phyloP scores from a whole-genome alignment of 2,113 vertebrate genomes.

The Beaufortia kweichowensis region DNA sequence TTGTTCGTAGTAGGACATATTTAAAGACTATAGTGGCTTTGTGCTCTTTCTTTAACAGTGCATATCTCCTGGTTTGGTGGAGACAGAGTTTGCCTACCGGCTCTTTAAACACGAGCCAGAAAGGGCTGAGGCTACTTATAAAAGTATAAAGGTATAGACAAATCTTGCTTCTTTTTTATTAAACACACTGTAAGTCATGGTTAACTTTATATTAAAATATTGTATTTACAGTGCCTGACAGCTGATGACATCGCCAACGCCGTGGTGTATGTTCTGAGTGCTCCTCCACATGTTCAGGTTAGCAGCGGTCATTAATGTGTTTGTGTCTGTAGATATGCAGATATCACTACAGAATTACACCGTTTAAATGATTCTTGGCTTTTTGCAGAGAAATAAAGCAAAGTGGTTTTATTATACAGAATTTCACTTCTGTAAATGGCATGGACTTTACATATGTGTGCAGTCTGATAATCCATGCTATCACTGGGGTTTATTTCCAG shows the following conservation, averaged over 20 bases:
- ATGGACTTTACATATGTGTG: conserved; percentile 36
- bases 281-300: conserved; percentile 82
- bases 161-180: background rate
- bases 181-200: background rate
- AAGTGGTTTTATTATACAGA: no score
- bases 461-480: no score
- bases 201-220: background rate
- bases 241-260: conserved; percentile 80
- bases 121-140: conserved; percentile 79
- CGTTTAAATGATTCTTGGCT: no score
- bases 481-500: no score
- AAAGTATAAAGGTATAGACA: conserved; percentile 76
- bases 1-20: background rate
- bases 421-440: no score
- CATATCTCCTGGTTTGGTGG: conserved; percentile 84
- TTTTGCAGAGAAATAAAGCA: no score
- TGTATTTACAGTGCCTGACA: conserved; percentile 75
- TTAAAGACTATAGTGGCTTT: background rate
- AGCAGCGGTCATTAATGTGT: conserved; percentile 39
- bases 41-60: conserved; percentile 66
- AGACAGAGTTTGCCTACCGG: conserved; percentile 82
- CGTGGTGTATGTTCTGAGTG: conserved; percentile 78
- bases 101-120: conserved; percentile 76
- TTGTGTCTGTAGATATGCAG: no score
- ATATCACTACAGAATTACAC: no score